Evolutionary conservation across 2,888 invertebrate species (phyloP), one percentile per base, ranked within the genome.

Genomic region (Cheilosia impressa): DNA sequence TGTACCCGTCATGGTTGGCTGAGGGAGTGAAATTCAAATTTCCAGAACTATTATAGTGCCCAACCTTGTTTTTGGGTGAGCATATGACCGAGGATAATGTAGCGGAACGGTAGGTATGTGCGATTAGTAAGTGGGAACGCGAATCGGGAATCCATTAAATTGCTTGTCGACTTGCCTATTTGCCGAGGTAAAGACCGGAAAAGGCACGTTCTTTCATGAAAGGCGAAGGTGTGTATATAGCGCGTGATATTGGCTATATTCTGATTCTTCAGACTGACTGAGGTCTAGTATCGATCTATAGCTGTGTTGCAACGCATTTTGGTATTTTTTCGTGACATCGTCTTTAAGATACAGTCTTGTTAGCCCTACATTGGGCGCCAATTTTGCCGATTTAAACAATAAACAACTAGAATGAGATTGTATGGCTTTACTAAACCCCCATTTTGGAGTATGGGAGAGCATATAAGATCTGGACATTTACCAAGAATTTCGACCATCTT

Each of bases 11-110:
- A 72, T 43, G 72, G 55, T 41, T 38, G 57, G 71, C 27, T 77
- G 66, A n/a, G 15, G 38, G 24, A 43, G 24, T 47, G 50, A 72
- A 72, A 77, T 77, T 82, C 55, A 31, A 82, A 68, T 72, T 72
- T 52, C 15, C 38, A 34, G 4, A 62, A 27, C 66, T 10, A 72
- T 83, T 57, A 55, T 72, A 65, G 52, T 10, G 66, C 77, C 82
- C 60, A 82, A 41, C 71, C 76, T 66, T 24, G 63, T 65, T 75
- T 72, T 65, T 47, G 31, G 45, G 43, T 24, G 38, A 24, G 4
- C 4, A 52, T 27, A 45, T 5, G n/a, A 19, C 17, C 17, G 58
- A 47, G 19, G 50, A 41, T 50, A 76, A 68, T 68, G 19, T 53
- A 10, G 34, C 57, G 73, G 65, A 75, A 75, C 65, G 17, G 34